These are phyloP conservation scores for Dorcus hopei DNA, from an alignment of 2,888 invertebrate genomes.

Conservation along the genomic window DNA sequence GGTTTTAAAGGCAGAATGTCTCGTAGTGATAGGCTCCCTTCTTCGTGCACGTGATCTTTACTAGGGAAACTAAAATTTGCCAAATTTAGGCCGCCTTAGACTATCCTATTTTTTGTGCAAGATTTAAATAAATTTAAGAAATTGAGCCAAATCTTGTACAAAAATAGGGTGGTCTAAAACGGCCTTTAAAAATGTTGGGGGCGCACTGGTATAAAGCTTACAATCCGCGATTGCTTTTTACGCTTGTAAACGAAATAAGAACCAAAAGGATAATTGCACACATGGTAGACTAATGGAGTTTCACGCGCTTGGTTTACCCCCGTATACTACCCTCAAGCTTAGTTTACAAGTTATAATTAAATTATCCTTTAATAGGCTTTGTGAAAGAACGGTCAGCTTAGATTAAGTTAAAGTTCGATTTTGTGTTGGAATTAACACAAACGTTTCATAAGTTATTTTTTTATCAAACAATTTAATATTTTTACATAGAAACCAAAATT, in stretches of 20 bases:
- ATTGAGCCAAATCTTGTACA: not conserved
- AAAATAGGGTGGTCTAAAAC: too few species aligned
- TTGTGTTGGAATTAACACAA: not conserved
- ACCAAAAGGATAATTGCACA: slow-evolving; percentile 30
- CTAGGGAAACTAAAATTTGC: slow-evolving; percentile 28
- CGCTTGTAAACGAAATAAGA: slow-evolving; percentile 36
- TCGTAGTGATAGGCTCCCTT: slow-evolving; percentile 71
- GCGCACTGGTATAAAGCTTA: slow-evolving; percentile 28
- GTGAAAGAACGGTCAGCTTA: slow-evolving; percentile 16
- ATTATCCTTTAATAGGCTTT: slow-evolving; percentile 45
- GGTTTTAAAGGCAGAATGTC: slow-evolving; percentile 82
- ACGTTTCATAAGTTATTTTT: not conserved
- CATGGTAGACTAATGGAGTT: not conserved
- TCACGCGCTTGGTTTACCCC: too few species aligned
- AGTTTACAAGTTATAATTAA: slow-evolving; percentile 38
- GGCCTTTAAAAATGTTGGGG: not conserved
- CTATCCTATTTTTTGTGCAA: too few species aligned
- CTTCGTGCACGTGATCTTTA: slow-evolving; percentile 39
- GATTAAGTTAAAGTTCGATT: slow-evolving; percentile 1
- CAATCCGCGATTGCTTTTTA: slow-evolving; percentile 37
- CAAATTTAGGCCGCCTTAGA: too few species aligned
- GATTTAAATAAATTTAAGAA: not conserved
- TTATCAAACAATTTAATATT: not conserved
- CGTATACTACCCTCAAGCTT: slow-evolving; percentile 4
- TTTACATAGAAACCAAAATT: too few species aligned